phyloP scores from a whole-genome alignment of 2,888 invertebrate genomes.

The Caenorhabditis afra region DNA sequence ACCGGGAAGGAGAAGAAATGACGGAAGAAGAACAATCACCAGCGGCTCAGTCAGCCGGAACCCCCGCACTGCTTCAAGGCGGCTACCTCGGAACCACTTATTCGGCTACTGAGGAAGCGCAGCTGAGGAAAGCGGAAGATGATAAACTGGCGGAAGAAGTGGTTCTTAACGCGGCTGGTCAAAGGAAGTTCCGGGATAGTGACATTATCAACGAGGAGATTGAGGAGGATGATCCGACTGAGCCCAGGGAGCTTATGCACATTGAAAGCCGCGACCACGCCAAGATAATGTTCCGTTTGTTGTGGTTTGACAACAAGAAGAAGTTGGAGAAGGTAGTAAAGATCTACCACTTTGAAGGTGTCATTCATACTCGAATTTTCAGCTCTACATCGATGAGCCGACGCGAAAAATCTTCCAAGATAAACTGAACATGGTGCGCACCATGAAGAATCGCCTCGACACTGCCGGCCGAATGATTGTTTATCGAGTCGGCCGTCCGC shows the following conservation, averaged over 20 bases:
- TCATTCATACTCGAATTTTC: not conserved
- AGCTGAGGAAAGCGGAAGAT: not conserved
- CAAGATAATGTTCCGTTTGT: constrained; percentile 15
- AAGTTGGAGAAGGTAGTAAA: constrained; percentile 15
- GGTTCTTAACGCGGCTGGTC: not conserved
- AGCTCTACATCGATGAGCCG: constrained; percentile 1
- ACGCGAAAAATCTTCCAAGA: not conserved
- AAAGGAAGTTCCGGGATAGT: not conserved
- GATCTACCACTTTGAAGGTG: not conserved
- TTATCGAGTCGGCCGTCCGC: constrained; percentile 2
- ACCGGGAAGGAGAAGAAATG: not conserved
- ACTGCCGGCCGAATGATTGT: constrained; percentile 33
- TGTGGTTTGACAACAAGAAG: constrained; percentile 31
- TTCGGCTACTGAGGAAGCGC: not conserved
- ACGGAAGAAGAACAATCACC: no score
- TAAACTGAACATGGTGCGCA: not conserved
- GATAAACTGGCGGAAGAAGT: not conserved
- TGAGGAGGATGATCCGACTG: not conserved
- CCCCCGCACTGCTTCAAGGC: not conserved
- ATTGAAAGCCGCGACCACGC: not conserved
- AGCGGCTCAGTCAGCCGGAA: not conserved
- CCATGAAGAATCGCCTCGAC: constrained; percentile 25
- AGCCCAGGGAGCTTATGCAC: not conserved
- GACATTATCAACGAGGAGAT: constrained; percentile 11
- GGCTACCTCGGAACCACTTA: not conserved